phyloP scores from a whole-genome alignment of 2,113 vertebrate species.

The Aramus guarauna region DNA sequence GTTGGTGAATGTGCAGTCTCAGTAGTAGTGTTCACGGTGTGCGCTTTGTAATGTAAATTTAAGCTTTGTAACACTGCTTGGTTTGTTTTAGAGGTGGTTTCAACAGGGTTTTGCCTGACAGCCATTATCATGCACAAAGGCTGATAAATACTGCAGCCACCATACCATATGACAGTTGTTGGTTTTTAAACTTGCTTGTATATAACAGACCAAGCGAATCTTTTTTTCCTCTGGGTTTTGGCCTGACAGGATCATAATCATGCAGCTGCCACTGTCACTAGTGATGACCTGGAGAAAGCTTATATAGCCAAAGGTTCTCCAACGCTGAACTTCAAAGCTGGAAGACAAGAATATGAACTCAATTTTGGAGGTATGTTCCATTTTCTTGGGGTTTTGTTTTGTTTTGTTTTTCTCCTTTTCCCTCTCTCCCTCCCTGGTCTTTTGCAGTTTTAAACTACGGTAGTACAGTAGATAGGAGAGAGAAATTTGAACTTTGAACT shows the following conservation, averaged over 20 bases:
- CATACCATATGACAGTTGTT: background rate
- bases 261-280: constrained; percentile 72
- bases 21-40: background rate
- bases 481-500: background rate
- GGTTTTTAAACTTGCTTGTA: background rate
- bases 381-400: background rate
- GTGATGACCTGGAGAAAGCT: constrained; percentile 80
- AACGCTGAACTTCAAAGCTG: constrained; percentile 77
- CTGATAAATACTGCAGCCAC: background rate
- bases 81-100: background rate
- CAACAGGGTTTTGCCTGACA: background rate
- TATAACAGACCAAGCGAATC: background rate
- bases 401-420: background rate
- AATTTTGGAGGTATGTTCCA: constrained; percentile 79
- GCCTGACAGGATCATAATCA: constrained; percentile 69
- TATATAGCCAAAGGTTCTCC: constrained; percentile 63
- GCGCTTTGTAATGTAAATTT: background rate
- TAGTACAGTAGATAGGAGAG: background rate
- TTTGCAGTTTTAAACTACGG: background rate
- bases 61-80: background rate
- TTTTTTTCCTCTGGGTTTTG: background rate
- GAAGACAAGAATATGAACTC: constrained; percentile 79
- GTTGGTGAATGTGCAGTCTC: background rate
- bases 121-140: background rate
- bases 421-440: background rate